phyloP scores from a whole-genome alignment of 2,797 vertebrate genomes.

The Prionace glauca region DNA sequence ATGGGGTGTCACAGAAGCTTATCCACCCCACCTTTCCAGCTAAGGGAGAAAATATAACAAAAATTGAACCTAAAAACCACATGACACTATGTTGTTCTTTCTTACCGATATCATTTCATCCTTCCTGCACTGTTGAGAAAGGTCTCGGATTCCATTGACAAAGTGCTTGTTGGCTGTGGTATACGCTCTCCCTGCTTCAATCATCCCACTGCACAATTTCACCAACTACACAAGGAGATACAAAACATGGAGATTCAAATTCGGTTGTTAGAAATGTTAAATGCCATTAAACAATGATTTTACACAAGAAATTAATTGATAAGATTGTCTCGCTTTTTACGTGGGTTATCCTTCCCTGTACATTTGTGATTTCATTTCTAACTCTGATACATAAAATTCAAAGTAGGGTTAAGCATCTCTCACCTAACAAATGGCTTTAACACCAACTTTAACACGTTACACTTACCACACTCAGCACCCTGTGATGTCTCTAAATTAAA shows the following conservation, averaged over 20 bases:
- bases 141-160: conserved; percentile 83
- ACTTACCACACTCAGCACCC: neutral
- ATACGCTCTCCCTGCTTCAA: conserved; percentile 86
- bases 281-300: neutral
- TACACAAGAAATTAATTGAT: neutral
- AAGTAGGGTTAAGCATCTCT: neutral
- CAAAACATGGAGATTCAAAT: conserved; percentile 32
- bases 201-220: conserved; percentile 92
- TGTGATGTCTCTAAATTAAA: neutral
- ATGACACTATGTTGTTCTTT: neutral
- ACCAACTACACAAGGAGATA: conserved; percentile 68
- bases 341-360: neutral
- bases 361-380: neutral
- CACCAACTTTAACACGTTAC: neutral
- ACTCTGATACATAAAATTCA: neutral
- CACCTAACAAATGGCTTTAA: neutral
- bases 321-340: neutral
- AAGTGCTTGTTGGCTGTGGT: conserved; percentile 89
- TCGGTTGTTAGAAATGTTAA: neutral
- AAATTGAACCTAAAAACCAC: neutral
- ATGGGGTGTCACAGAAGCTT: neutral
- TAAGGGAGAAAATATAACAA: neutral
- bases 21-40: neutral
- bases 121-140: conserved; percentile 90
- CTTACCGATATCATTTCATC: conserved; percentile 89